Base-by-base conservation (phyloP, 2,797 vertebrate genomes). In the Scomberomorus guttatus region DNA sequence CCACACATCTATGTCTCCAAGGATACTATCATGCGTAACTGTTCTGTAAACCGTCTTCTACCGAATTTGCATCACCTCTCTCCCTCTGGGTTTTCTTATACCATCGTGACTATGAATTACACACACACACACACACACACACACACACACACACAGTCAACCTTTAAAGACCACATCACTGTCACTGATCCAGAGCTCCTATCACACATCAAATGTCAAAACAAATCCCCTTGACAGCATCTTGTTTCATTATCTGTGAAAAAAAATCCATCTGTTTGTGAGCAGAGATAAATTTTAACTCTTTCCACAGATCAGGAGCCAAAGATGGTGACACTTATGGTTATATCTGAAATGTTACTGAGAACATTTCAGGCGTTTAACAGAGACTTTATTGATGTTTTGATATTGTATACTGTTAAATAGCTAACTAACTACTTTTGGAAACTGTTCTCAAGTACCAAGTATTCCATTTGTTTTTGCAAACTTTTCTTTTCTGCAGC, bases 1-100 rank as follows among this genome's bases (percentile, higher is more conserved):
- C 29, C 46, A 39, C 70, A 42, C 37, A 62, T 77, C 67, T 37
- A 18, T 3, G 60, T 75, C 75, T 89, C 69, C 72, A 56, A 27
- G 88, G 77, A 75, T 10, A 46, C 67, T 20, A 80, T 88, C 79
- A 71, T 82, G 54, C 77, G 46, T 37, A 76, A 58, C 55, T 29
- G 66, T 15, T 74, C 65, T 74, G 69, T 62, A 56, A 80, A 52
- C 34, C 34, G 5, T 62, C 62, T 69, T 57, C 3, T 2, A 68
- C 77, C 79, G 32, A 61, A 72, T 70, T 71, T 48, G 20, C 8
- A 42, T 59, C 75, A 51, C 60, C 18, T 73, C 55, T 59, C 25
- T 46, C 52, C 32, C 75, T 72, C 68, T 73, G 62, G 59, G 62
- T n/a, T 75, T 65, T 54, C 46, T 66, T 59, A 32, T 59, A 81